Conservation (phyloP, 2,888 invertebrate genomes). For the Petrophora chlorosata region DNA sequence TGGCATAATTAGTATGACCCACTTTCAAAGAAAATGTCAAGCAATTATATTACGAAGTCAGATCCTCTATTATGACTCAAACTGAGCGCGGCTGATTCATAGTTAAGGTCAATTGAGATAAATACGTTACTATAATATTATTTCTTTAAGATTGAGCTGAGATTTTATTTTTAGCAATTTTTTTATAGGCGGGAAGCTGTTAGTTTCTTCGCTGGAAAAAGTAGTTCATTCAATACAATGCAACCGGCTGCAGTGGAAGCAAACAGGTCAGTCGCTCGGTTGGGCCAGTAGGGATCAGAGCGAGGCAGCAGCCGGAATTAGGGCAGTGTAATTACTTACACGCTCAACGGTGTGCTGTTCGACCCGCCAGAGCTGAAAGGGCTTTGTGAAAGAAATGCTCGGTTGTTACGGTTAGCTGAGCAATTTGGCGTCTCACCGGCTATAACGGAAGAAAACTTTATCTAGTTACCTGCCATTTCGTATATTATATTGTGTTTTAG, state of each 20-base stretch:
- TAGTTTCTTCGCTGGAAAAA: constrained; percentile 29
- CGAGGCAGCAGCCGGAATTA: constrained; percentile 57
- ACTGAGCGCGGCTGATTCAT: constrained; percentile 10
- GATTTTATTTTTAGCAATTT: background rate
- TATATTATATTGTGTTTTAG: constrained; percentile 17
- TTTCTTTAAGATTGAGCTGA: constrained; percentile 2
- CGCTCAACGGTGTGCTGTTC: constrained; percentile 51
- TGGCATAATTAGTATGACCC: constrained; percentile 53
- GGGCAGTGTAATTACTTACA: constrained; percentile 73
- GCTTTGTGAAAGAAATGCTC: constrained; percentile 64
- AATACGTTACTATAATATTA: background rate
- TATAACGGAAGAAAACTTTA: constrained; percentile 18
- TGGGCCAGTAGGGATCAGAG: constrained; percentile 46
- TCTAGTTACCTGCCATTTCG: constrained; percentile 32
- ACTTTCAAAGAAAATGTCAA: constrained; percentile 44
- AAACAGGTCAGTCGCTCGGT: constrained; percentile 51
- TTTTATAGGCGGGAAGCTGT: constrained; percentile 3
- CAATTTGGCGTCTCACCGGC: constrained; percentile 44
- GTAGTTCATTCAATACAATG: constrained; percentile 39
- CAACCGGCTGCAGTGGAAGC: constrained; percentile 43
- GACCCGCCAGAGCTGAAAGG: constrained; percentile 61
- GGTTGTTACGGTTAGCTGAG: constrained; percentile 63
- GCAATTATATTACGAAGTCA: constrained; percentile 43
- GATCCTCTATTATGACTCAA: constrained; percentile 27
- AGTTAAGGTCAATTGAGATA: constrained; percentile 21